phyloP scores from a whole-genome alignment of 2,888 invertebrate genomes.

The Patella depressa region DNA sequence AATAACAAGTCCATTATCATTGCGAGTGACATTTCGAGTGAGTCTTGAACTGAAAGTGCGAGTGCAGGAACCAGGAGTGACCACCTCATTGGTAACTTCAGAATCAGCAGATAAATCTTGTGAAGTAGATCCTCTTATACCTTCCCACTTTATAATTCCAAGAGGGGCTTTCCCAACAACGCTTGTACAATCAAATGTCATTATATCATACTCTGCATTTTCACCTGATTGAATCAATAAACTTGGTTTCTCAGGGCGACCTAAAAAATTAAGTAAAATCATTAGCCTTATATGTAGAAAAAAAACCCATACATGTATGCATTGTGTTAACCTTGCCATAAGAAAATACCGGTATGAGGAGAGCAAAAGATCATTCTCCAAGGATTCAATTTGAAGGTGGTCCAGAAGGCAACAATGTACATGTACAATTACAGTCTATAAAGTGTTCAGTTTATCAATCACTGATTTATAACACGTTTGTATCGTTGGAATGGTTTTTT shows the following conservation, averaged over 20 bases:
- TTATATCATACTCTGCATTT: not conserved
- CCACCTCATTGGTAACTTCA: not conserved
- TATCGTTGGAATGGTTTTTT: no score
- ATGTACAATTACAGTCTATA: no score
- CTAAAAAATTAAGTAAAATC: not conserved
- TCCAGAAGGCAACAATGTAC: no score
- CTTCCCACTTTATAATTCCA: not conserved
- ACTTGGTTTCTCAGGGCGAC: not conserved
- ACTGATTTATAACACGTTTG: no score
- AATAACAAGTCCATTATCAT: not conserved
- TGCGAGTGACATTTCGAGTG: not conserved
- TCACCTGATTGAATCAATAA: not conserved
- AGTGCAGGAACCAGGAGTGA: not conserved
- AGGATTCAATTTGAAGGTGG: no score
- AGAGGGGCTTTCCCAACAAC: not conserved
- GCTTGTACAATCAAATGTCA: not conserved
- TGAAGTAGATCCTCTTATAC: not conserved
- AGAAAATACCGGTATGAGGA: no score
- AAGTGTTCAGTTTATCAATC: no score
- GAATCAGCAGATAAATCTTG: not conserved
- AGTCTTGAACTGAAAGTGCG: not conserved
- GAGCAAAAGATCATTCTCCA: no score
- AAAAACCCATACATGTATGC: no score
- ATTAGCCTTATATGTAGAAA: no score
- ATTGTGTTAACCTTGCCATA: no score